phyloP scores from a whole-genome alignment of 2,797 vertebrate species.

The Thaleichthys pacificus region DNA sequence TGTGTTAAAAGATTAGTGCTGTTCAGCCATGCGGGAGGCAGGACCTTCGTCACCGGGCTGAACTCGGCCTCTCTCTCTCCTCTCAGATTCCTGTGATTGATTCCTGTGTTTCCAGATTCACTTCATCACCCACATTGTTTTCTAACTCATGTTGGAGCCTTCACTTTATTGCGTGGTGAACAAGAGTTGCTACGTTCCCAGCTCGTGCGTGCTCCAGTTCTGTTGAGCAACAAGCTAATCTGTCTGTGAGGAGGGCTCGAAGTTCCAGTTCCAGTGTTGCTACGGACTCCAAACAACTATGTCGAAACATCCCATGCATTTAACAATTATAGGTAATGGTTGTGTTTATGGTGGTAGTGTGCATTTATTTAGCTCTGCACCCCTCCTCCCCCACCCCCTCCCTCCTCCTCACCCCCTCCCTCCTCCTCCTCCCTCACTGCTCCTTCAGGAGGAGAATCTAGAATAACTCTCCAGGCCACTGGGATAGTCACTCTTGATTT shows the following conservation, averaged over 20 bases:
- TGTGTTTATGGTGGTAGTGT: neutral
- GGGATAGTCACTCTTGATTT: constrained; percentile 30
- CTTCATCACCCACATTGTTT: constrained; percentile 63
- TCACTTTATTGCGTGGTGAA: constrained; percentile 27
- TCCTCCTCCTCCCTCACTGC: neutral
- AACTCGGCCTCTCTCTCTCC: constrained; percentile 68
- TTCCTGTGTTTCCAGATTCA: constrained; percentile 71
- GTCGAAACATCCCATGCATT: constrained; percentile 34
- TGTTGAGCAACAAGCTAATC: constrained; percentile 20
- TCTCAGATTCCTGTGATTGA: constrained; percentile 69
- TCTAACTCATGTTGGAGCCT: constrained; percentile 49
- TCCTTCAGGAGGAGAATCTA: constrained; percentile 18
- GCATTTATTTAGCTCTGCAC: neutral
- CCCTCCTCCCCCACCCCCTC: neutral
- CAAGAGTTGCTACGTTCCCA: constrained; percentile 14
- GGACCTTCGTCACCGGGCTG: constrained; percentile 69
- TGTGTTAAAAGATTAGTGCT: constrained; percentile 73
- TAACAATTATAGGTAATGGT: constrained; percentile 32
- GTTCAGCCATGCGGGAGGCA: constrained; percentile 79
- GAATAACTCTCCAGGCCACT: constrained; percentile 33
- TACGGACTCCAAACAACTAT: constrained; percentile 1
- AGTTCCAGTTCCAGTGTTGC: constrained; percentile 1
- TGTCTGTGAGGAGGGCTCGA: neutral
- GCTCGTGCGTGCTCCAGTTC: constrained; percentile 18
- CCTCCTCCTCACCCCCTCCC: neutral